Evolutionary conservation across 2,797 vertebrate species (phyloP).

Genomic region (Acanthurus lineatus): DNA sequence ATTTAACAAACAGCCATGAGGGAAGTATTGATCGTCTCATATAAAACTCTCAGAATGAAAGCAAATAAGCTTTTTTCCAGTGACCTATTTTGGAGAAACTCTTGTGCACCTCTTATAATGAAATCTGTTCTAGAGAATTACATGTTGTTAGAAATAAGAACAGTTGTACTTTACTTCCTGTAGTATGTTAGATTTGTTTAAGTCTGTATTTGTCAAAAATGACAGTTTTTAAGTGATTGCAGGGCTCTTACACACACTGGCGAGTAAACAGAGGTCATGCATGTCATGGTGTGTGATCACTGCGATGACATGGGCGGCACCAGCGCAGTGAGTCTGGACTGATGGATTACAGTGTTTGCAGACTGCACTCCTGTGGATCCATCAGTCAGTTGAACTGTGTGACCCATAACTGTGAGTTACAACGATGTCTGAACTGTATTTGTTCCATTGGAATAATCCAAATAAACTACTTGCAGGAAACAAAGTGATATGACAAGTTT

Average conservation of each 20-base stretch:
- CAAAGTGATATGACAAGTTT: not conserved
- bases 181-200: not conserved
- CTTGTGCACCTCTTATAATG: not conserved
- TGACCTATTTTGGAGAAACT: too few species aligned
- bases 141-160: not conserved
- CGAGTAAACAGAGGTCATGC: conserved; percentile 44
- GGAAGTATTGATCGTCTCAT: too few species aligned
- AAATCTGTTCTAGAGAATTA: not conserved
- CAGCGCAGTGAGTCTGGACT: conserved; percentile 23
- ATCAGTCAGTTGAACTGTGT: conserved; percentile 20
- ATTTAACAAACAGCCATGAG: too few species aligned
- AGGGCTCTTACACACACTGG: conserved; percentile 34
- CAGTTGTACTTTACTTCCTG: not conserved
- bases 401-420: conserved; percentile 20
- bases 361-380: conserved; percentile 16
- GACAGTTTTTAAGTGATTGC: not conserved
- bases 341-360: conserved; percentile 41
- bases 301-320: conserved; percentile 15
- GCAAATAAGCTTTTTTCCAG: too few species aligned
- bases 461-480: not conserved
- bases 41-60: too few species aligned
- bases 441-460: conserved; percentile 10
- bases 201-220: not conserved
- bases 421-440: conserved; percentile 1
- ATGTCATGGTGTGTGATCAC: conserved; percentile 48